Base-by-base conservation (phyloP, 2,797 vertebrate species). In the Prionace glauca region DNA sequence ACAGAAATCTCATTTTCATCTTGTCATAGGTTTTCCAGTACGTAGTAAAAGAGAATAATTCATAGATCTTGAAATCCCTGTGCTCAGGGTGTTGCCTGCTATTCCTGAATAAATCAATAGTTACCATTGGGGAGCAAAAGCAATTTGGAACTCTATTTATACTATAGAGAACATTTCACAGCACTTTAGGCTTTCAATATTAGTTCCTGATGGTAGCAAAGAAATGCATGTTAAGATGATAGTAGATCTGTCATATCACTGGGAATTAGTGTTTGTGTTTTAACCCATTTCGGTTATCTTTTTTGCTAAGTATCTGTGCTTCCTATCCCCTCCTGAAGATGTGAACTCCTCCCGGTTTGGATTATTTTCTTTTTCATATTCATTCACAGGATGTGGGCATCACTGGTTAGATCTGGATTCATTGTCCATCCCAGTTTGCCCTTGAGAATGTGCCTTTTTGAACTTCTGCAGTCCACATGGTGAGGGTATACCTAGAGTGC, bases 1-100 rank as follows among this genome's bases (percentile, higher is more conserved):
- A 8, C 71, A 94, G n/a, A 94, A 94, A 94, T 45, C 20, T 94
- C 3, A 94, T 94, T 94, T 94, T 71, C 18, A 71, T 45, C 32
- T 26, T 45, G 65, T 94, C 22, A 45, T 18, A 45, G 67, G 20
- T 24, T 69, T 91, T 69, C n/a, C 65, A 36, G 91, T 69, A 41
- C n/a, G 71, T 2, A 14, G 24, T 69, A 45, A 94, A 94, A 65
- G 36, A 94, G 65, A 71, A 94, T 26, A 94, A 41, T 45, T 94
- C 91, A 71, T 71, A n/a, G n/a, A 12, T 45, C 67, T 45, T 67
- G 91, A 26, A 36, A 69, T 69, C 91, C 71, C 67, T 10, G 3
- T 71, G 65, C 62, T 36, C 20, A 11, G 32, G 62, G 10, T 71
- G 29, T 12, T 71, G 36, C 91, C 18, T 67, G 62, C 12, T 22